Evolutionary conservation across 2,888 invertebrate species (phyloP).

Genomic region (Cinara cedri): DNA sequence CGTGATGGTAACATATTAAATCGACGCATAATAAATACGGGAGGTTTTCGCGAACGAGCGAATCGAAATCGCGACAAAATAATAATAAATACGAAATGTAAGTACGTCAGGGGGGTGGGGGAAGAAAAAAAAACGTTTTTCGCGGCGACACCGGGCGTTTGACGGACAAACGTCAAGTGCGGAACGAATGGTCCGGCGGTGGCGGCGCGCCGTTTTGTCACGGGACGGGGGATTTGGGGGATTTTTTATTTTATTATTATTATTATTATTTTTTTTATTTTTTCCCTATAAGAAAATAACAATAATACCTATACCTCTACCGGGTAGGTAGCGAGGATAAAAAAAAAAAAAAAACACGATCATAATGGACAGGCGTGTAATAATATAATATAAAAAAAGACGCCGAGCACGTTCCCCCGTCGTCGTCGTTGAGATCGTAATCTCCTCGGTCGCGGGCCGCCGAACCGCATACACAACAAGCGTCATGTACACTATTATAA

Average conservation of each 20-base stretch:
- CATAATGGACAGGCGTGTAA: constrained; percentile 55
- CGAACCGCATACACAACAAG: background rate
- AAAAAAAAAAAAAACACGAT: constrained; percentile 41
- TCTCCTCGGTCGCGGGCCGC: constrained; percentile 48
- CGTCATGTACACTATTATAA: background rate
- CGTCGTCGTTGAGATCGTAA: constrained; percentile 56
- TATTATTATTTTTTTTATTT: too few species aligned
- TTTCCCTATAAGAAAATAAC: background rate
- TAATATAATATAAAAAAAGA: constrained; percentile 49
- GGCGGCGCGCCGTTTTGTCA: background rate
- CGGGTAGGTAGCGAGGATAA: too few species aligned
- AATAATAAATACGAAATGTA: too few species aligned
- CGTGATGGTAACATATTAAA: too few species aligned
- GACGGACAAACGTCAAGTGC: constrained; percentile 54
- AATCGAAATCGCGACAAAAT: constrained; percentile 29
- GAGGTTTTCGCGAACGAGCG: constrained; percentile 22
- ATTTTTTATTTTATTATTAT: background rate
- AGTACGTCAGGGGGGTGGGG: background rate
- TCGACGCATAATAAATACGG: too few species aligned
- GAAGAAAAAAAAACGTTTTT: background rate
- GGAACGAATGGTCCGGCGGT: constrained; percentile 46
- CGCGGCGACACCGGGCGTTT: constrained; percentile 22
- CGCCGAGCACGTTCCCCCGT: constrained; percentile 43
- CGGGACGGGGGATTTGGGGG: background rate
- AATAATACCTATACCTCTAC: constrained; percentile 13